Percentiles rank a stretch among this genome's conserved stretches.
Conservation (phyloP, 2,797 vertebrate species). For the Pteropus rufus region DNA sequence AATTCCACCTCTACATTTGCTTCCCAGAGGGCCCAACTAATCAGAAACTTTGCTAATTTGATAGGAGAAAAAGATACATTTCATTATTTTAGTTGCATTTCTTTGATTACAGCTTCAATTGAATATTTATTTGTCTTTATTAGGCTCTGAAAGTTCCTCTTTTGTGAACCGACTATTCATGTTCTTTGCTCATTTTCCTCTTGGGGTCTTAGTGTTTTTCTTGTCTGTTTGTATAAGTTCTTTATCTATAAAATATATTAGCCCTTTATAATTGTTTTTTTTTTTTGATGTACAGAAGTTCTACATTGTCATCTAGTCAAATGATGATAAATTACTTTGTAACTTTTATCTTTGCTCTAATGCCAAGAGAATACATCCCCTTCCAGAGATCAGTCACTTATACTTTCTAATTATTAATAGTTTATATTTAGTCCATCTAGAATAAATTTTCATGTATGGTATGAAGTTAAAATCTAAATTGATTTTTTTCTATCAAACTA, state of each 20-base stretch:
- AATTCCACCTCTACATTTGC: not conserved
- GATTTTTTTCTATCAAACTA: slow-evolving; percentile 15
- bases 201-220: not conserved
- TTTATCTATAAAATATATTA: not conserved
- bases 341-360: slow-evolving; percentile 16
- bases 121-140: slow-evolving; percentile 2
- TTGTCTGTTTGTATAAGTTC: not conserved
- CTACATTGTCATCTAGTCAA: not conserved
- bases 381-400: slow-evolving; percentile 13
- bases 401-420: not conserved
- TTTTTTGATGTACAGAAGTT: not conserved
- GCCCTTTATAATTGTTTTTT: not conserved
- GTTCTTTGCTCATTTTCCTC: not conserved
- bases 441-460: not conserved
- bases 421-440: slow-evolving; percentile 9
- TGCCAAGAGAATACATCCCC: not conserved
- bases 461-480: slow-evolving; percentile 24
- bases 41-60: not conserved
- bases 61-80: not conserved
- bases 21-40: not conserved
- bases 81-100: not conserved
- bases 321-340: not conserved
- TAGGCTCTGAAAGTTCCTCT: not conserved
- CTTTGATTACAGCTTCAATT: not conserved
- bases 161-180: not conserved